Evolutionary conservation across 2,113 vertebrate genomes (phyloP).

Genomic region (Pseudolaguvia tuberculata): DNA sequence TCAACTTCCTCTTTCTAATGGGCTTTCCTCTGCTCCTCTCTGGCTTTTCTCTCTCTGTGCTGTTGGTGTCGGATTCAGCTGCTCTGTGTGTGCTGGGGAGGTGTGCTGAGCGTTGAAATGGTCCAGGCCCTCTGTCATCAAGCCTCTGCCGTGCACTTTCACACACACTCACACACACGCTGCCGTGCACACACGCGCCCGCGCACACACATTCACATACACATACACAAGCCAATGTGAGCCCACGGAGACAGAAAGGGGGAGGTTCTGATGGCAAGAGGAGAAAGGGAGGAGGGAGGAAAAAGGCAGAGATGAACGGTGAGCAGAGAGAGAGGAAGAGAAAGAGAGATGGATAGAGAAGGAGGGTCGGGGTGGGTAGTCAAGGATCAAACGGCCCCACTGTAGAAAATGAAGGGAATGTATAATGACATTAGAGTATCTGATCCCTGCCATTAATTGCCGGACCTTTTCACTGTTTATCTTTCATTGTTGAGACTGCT

Average conservation of each 20-base stretch:
- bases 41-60: conserved; percentile 14
- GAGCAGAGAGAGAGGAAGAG: conserved; percentile 45
- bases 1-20: conserved; percentile 4
- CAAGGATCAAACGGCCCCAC: conserved; percentile 78
- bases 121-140: conserved; percentile 54
- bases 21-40: conserved; percentile 6
- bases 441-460: conserved; percentile 73
- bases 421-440: conserved; percentile 72
- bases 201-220: conserved; percentile 27
- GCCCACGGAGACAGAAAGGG: conserved; percentile 46
- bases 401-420: conserved; percentile 73
- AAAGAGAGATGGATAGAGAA: conserved; percentile 57
- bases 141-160: conserved; percentile 47
- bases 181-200: conserved; percentile 35
- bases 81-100: conserved; percentile 37
- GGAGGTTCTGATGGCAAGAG: conserved; percentile 46
- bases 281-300: conserved; percentile 55
- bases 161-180: conserved; percentile 31
- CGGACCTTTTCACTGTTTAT: conserved; percentile 14
- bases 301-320: conserved; percentile 58
- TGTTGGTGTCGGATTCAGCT: conserved; percentile 28
- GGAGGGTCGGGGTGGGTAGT: conserved; percentile 78
- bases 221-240: conserved; percentile 50
- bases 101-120: conserved; percentile 47
- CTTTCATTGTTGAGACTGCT: not conserved